Conservation (phyloP, 2,797 vertebrate species). For the Remorina albescens region DNA sequence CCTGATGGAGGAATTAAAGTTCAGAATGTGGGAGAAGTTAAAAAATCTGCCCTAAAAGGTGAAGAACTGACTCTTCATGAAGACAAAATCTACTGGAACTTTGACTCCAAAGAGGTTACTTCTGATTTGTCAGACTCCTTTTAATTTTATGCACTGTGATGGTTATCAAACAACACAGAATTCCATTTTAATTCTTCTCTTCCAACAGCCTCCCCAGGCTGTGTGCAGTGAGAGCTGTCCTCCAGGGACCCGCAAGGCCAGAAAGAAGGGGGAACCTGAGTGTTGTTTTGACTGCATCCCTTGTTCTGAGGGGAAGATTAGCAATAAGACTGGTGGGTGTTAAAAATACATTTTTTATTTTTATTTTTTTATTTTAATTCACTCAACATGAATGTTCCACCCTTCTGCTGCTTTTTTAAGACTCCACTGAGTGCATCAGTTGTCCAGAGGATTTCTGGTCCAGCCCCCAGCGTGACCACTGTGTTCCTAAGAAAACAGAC, state of each 20-base stretch:
- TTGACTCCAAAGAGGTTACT: constrained; percentile 59
- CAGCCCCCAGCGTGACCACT: constrained; percentile 52
- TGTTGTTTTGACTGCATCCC: constrained; percentile 82
- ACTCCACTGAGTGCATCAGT: constrained; percentile 62
- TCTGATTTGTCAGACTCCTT: background rate
- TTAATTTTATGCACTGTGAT: no score
- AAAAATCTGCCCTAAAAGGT: constrained; percentile 48
- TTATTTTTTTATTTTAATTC: no score
- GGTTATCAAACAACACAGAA: no score
- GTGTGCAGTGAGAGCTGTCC: constrained; percentile 81
- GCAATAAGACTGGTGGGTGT: constrained; percentile 75
- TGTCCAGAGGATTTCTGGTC: constrained; percentile 57
- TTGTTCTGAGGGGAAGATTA: constrained; percentile 80
- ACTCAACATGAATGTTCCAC: no score
- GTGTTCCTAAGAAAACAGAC: constrained; percentile 65
- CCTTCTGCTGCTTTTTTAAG: constrained; percentile 56
- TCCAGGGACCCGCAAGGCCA: constrained; percentile 74
- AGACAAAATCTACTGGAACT: constrained; percentile 79
- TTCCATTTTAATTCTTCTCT: no score
- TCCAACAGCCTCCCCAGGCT: constrained; percentile 70
- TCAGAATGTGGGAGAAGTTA: constrained; percentile 70
- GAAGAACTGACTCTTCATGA: constrained; percentile 71
- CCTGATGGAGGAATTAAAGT: constrained; percentile 63
- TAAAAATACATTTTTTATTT: no score
- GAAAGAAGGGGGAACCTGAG: constrained; percentile 23